These are phyloP conservation scores for Mesorhabditis spiculigera DNA, from an alignment of 2,888 invertebrate species.

Conservation along the genomic window DNA sequence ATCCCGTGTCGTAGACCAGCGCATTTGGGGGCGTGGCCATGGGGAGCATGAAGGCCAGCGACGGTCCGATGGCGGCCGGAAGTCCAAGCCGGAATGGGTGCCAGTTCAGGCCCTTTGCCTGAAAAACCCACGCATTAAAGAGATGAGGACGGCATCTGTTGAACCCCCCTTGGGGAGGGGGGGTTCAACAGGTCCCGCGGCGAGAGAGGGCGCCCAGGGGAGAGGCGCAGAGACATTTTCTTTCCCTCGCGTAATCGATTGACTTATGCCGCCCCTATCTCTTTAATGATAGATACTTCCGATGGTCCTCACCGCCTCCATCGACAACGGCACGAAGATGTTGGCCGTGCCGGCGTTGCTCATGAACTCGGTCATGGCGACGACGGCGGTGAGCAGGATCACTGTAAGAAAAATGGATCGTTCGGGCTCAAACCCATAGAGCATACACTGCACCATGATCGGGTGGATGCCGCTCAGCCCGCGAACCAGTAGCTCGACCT, in stretches of 20 bases:
- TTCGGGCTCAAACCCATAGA: too few relatives aligned
- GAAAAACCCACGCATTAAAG: neutral
- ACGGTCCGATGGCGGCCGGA: slow-evolving; percentile 59
- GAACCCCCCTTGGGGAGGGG: too few relatives aligned
- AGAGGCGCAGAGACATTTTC: too few relatives aligned
- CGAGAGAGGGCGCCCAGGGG: too few relatives aligned
- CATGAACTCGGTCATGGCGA: slow-evolving; percentile 40
- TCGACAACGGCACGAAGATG: slow-evolving; percentile 48
- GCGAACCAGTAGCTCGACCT: too few relatives aligned
- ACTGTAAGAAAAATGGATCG: slow-evolving; percentile 11
- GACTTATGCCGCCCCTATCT: too few relatives aligned
- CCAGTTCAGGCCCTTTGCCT: slow-evolving; percentile 33
- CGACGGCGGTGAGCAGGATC: slow-evolving; percentile 33
- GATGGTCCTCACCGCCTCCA: slow-evolving; percentile 10
- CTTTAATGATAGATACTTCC: too few relatives aligned
- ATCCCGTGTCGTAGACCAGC: slow-evolving; percentile 59
- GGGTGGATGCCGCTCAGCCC: too few relatives aligned
- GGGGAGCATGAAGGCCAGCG: slow-evolving; percentile 63
- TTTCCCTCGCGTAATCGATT: too few relatives aligned
- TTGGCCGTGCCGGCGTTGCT: slow-evolving; percentile 48
- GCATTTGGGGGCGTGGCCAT: slow-evolving; percentile 68
- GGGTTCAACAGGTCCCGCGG: too few relatives aligned
- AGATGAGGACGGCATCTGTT: too few relatives aligned
- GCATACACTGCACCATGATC: too few relatives aligned
- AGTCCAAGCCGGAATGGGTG: slow-evolving; percentile 43